A percentile compares a stretch with the other conserved stretches of the same genome.
These are phyloP conservation scores for Tragelaphus eurycerus DNA, from an alignment of 2,797 vertebrate genomes.

Conservation along the genomic window DNA sequence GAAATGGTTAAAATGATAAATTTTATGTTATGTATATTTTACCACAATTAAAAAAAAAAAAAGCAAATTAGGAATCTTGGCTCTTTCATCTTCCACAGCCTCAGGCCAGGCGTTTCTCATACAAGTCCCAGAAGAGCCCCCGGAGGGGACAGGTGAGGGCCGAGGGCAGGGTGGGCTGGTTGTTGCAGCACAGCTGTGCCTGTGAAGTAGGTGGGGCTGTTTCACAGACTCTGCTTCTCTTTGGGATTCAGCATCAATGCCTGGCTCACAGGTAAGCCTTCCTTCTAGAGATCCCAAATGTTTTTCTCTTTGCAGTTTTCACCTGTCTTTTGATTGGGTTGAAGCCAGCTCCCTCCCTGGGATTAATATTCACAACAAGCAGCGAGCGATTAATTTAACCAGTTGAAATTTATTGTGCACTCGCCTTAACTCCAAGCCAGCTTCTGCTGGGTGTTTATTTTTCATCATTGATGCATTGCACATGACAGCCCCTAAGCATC, in stretches of 20 bases:
- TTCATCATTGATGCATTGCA: conserved; percentile 32
- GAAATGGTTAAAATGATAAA: not conserved
- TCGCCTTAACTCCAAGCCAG: not conserved
- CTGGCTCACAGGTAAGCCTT: not conserved
- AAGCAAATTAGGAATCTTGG: not conserved
- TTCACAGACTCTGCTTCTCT: conserved; percentile 6
- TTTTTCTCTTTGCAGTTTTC: conserved; percentile 19
- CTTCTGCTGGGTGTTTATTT: conserved; percentile 55
- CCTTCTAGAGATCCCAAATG: not conserved
- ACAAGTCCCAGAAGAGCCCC: not conserved
- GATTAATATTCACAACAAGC: conserved; percentile 64
- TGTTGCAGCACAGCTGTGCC: not conserved
- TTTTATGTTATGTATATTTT: not conserved
- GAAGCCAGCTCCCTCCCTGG: conserved; percentile 12
- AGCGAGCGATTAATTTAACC: conserved; percentile 56
- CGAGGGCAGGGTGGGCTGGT: not conserved
- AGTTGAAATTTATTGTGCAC: conserved; percentile 70
- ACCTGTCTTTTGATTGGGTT: conserved; percentile 41
- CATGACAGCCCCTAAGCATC: not conserved
- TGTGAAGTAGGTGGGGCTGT: not conserved
- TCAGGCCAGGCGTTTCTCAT: not conserved
- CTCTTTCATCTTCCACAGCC: not conserved
- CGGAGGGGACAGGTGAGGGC: not conserved
- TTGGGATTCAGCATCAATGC: not conserved
- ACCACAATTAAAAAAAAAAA: not conserved